Conservation (phyloP, 1,140 invertebrate species). For the Manduca sexta region DNA sequence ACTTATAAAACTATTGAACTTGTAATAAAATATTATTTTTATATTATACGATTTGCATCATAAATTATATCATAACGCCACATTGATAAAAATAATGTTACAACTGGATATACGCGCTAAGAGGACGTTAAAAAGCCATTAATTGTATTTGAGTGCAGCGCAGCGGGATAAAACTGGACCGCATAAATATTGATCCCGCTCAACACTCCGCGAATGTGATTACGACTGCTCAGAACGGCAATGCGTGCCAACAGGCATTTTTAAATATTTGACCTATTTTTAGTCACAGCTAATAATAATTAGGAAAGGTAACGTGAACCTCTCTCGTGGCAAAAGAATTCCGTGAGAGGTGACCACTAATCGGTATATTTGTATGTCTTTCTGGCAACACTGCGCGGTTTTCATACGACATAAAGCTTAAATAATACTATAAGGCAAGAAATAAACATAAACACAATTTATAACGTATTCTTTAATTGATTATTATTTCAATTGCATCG, state of each 20-base stretch:
- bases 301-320: conserved; percentile 72
- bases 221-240: conserved; percentile 39
- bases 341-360: conserved; percentile 21
- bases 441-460: no score
- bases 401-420: background rate
- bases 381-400: conserved; percentile 28
- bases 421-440: background rate
- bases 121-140: no score
- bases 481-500: no score
- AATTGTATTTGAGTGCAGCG: background rate
- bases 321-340: conserved; percentile 51
- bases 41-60: no score
- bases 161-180: conserved; percentile 8
- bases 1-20: no score
- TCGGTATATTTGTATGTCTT: conserved; percentile 21
- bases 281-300: conserved; percentile 70
- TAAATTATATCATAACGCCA: no score
- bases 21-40: no score
- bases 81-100: no score
- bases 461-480: no score
- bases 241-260: conserved; percentile 59
- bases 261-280: conserved; percentile 72
- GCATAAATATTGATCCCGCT: conserved; percentile 29
- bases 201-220: conserved; percentile 40
- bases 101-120: no score